Conservation (phyloP, 2,797 vertebrate species). For the Falco naumanni region DNA sequence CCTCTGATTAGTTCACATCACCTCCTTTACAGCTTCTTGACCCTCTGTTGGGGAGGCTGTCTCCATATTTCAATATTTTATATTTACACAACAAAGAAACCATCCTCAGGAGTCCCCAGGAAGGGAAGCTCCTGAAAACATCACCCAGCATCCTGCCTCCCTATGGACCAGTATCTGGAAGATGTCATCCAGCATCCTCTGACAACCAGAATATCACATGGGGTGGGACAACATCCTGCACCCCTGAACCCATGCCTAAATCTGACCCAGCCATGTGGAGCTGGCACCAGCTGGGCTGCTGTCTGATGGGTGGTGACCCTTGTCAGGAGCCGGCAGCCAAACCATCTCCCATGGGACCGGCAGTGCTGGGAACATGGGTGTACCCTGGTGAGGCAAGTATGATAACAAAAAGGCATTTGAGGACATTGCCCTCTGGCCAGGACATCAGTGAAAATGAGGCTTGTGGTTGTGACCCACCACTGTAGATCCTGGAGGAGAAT, state of each 20-base stretch:
- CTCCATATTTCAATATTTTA: not conserved
- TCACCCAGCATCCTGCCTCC: not conserved
- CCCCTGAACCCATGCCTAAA: not conserved
- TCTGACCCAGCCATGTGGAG: not conserved
- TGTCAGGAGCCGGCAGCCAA: rapidly evolving
- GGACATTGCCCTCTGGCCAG: not conserved
- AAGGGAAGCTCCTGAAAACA: not conserved
- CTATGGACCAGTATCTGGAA: not conserved
- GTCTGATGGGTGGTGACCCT: not conserved
- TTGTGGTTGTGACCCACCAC: not conserved
- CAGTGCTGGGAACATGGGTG: not conserved
- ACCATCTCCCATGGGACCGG: rapidly evolving
- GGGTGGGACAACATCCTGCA: not conserved
- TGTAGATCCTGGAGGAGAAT: not conserved
- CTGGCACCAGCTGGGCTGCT: not conserved
- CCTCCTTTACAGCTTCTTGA: conserved; percentile 10
- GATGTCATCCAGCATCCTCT: not conserved
- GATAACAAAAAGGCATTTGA: not conserved
- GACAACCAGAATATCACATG: not conserved
- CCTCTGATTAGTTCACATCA: conserved; percentile 51
- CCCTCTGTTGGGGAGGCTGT: not conserved
- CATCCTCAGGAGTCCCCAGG: not conserved
- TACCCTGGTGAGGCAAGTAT: rapidly evolving
- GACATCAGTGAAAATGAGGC: not conserved
- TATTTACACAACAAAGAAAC: not conserved